Percentiles rank a stretch among this genome's conserved stretches.
Evolutionary conservation across 2,113 vertebrate species (phyloP).

Genomic region (Cyanoderma ruficeps): DNA sequence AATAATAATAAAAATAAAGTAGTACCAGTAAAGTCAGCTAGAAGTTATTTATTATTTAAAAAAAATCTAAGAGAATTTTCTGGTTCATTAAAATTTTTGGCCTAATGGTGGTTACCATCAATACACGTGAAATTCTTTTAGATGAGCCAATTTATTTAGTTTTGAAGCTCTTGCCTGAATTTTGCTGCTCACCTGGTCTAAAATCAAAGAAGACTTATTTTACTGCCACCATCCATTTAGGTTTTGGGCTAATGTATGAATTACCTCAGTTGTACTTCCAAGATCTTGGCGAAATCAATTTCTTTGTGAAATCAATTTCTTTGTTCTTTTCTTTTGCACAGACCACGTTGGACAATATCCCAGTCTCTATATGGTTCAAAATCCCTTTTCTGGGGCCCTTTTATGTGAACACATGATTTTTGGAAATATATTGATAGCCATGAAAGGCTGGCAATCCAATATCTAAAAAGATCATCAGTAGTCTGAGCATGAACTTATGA

Average conservation of each 20-base stretch:
- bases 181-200: background rate
- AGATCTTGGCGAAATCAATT: background rate
- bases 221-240: background rate
- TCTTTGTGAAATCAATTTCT: background rate
- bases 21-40: background rate
- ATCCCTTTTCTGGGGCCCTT: background rate
- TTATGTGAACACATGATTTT: background rate
- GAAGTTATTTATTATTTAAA: background rate
- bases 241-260: background rate
- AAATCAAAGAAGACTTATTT: background rate
- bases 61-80: background rate
- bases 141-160: background rate
- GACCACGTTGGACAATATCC: background rate
- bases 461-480: background rate
- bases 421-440: background rate
- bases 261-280: background rate
- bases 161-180: background rate
- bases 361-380: background rate
- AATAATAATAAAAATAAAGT: background rate
- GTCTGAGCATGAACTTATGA: background rate
- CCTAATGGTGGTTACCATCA: background rate
- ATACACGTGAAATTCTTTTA: background rate
- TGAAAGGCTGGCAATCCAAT: background rate
- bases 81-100: background rate
- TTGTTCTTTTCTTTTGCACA: background rate